These are phyloP conservation scores for Hipparchia semele DNA, from an alignment of 2,888 invertebrate species.

Conservation along the genomic window DNA sequence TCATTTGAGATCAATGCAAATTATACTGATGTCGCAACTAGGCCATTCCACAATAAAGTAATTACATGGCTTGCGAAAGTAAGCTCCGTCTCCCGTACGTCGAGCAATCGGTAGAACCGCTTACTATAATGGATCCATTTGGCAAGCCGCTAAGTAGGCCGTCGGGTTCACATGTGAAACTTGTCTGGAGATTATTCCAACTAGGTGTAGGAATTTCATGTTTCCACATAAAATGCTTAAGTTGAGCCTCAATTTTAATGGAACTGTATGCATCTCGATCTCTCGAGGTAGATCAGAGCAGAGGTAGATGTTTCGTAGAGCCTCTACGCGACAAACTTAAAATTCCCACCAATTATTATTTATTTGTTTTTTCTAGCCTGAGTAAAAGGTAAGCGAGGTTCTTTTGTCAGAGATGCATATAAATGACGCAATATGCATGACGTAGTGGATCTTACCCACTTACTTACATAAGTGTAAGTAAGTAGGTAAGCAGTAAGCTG, in stretches of 20 bases:
- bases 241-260: slow-evolving; percentile 1
- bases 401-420: no score
- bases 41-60: slow-evolving; percentile 17
- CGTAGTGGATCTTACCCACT: no score
- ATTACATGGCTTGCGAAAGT: slow-evolving; percentile 22
- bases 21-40: slow-evolving; percentile 7
- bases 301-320: neutral
- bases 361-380: no score
- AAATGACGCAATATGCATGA: no score
- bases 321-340: neutral
- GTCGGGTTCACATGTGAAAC: slow-evolving; percentile 48
- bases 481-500: no score
- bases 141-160: slow-evolving; percentile 52
- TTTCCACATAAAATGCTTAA: neutral
- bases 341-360: no score
- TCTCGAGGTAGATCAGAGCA: neutral
- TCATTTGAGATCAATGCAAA: neutral
- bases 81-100: slow-evolving; percentile 13
- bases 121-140: slow-evolving; percentile 59
- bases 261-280: neutral
- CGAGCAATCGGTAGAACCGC: slow-evolving; percentile 43
- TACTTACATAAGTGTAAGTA: no score
- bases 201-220: neutral
- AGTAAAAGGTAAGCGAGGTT: no score
- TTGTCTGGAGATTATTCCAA: slow-evolving; percentile 15